phyloP scores from a whole-genome alignment of 2,888 invertebrate species.

The Sinhomidia bicolor region DNA sequence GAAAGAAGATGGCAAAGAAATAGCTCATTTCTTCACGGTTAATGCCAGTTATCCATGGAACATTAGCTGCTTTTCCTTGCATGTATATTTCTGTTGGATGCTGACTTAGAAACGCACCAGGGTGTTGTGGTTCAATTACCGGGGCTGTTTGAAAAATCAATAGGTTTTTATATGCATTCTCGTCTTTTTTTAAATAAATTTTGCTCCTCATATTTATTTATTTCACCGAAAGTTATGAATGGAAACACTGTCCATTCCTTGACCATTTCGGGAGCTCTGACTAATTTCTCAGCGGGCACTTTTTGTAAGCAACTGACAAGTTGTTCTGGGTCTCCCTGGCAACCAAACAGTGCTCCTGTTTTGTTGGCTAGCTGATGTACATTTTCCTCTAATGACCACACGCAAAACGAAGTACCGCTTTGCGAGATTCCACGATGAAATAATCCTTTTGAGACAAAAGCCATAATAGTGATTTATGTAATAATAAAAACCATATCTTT shows the following conservation, averaged over 20 bases:
- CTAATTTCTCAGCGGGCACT: constrained; percentile 62
- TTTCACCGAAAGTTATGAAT: too few species aligned
- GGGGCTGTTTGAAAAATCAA: constrained; percentile 77
- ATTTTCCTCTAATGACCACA: constrained; percentile 74
- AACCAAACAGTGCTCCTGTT: constrained; percentile 61
- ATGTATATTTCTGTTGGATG: not conserved
- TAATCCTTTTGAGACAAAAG: constrained; percentile 19
- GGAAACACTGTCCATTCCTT: constrained; percentile 76
- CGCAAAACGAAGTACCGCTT: constrained; percentile 76
- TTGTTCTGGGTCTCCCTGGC: constrained; percentile 63
- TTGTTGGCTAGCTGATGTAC: constrained; percentile 48
- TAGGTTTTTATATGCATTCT: too few species aligned
- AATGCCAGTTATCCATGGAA: constrained; percentile 32
- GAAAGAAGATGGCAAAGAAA: constrained; percentile 35
- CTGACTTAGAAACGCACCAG: constrained; percentile 5
- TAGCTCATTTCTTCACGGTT: not conserved
- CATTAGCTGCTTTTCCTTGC: not conserved
- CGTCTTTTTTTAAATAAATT: too few species aligned
- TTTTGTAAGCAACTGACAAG: constrained; percentile 72
- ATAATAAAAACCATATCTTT: not conserved
- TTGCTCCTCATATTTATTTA: too few species aligned
- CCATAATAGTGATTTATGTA: not conserved
- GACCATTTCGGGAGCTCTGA: not conserved
- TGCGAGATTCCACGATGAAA: constrained; percentile 77
- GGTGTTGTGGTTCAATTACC: constrained; percentile 73